A percentile compares a stretch with the other conserved stretches of the same genome.
phyloP scores from a whole-genome alignment of 2,797 vertebrate genomes.

The Triplophysa bombifrons region DNA sequence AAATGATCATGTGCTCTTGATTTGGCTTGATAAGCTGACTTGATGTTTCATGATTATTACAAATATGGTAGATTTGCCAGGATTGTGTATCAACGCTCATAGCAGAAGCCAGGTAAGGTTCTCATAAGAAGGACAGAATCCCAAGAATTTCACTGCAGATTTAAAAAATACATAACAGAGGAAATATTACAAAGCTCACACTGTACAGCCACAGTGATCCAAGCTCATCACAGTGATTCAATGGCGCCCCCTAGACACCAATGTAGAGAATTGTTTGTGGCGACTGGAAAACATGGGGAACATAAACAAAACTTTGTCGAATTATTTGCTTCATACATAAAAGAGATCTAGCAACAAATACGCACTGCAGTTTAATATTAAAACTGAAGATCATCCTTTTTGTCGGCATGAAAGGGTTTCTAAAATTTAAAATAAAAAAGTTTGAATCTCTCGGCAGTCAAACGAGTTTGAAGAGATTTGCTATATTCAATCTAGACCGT shows the following conservation, averaged over 20 bases:
- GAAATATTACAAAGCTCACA: not conserved
- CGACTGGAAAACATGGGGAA: not conserved
- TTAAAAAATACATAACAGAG: not conserved
- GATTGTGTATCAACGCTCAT: not conserved
- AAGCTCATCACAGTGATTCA: not conserved
- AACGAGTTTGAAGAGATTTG: not conserved
- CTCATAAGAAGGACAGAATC: not conserved
- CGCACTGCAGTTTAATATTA: no score
- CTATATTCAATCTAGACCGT: not conserved
- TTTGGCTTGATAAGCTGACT: not conserved
- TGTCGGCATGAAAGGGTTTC: not conserved
- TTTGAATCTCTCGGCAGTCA: not conserved
- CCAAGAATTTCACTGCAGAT: not conserved
- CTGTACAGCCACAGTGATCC: no score
- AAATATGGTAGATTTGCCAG: not conserved
- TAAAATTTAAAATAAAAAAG: not conserved
- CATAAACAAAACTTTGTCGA: not conserved
- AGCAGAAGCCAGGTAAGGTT: not conserved
- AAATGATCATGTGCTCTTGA: not conserved
- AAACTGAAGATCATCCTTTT: no score
- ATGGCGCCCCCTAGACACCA: slow-evolving; percentile 27
- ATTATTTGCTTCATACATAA: not conserved
- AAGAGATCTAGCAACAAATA: no score
- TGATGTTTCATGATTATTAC: not conserved
- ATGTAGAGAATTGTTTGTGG: not conserved